Percentiles rank a stretch among this genome's conserved stretches.
phyloP scores from a whole-genome alignment of 2,888 invertebrate genomes.

The Hyposoter didymator region DNA sequence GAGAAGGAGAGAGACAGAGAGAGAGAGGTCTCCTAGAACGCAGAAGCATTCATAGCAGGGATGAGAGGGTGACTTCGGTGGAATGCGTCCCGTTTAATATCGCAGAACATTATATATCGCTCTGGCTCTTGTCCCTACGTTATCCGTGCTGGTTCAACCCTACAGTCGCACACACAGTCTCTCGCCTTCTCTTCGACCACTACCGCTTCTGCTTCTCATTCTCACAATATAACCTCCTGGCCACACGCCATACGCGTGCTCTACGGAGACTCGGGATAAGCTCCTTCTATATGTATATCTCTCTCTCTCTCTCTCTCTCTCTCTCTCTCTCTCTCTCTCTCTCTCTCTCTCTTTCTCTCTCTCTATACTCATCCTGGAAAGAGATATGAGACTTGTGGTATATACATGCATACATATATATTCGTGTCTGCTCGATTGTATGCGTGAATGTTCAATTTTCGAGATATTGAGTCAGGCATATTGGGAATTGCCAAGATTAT shows the following conservation, averaged over 20 bases:
- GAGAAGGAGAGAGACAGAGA: conserved; percentile 62
- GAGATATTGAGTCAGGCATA: conserved; percentile 59
- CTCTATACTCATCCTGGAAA: conserved; percentile 34
- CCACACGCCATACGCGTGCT: conserved; percentile 67
- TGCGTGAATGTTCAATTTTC: conserved; percentile 59
- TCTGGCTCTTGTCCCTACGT: conserved; percentile 81
- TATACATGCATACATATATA: conserved; percentile 5
- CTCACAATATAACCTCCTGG: conserved; percentile 62
- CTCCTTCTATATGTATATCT: conserved; percentile 33
- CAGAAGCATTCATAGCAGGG: conserved; percentile 82
- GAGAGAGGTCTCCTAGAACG: conserved; percentile 74
- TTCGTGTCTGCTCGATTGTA: neutral
- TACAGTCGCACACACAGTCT: conserved; percentile 38
- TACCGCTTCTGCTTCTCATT: conserved; percentile 52
- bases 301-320: too few relatives aligned
- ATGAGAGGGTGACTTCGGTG: conserved; percentile 82
- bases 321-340: too few relatives aligned
- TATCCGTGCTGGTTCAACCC: conserved; percentile 70
- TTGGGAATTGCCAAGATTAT: conserved; percentile 62
- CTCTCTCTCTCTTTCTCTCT: too few relatives aligned
- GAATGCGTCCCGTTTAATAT: conserved; percentile 84
- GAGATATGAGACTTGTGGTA: conserved; percentile 40
- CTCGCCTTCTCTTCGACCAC: conserved; percentile 52
- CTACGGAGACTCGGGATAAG: conserved; percentile 38
- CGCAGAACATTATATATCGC: conserved; percentile 84